These are phyloP conservation scores for Haliclona indistincta DNA, from an alignment of 37 sponge, comb jelly and placozoan genomes.

Conservation along the genomic window DNA sequence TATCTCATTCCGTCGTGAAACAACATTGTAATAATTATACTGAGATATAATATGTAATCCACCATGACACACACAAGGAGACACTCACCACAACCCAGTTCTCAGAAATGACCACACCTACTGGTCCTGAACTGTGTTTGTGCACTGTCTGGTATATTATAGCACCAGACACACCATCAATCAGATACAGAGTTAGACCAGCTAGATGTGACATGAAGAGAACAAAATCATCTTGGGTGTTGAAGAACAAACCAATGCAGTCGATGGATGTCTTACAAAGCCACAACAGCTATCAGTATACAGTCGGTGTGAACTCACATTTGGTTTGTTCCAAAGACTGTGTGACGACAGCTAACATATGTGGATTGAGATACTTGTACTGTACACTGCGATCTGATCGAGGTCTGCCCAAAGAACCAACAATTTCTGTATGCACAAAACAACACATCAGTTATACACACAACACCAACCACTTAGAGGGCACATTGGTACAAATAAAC, in stretches of 20 bases:
- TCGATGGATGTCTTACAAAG: background rate
- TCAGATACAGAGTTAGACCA: conserved; percentile 62
- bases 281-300: conserved; percentile 11
- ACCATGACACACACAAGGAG: conserved; percentile 11
- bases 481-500: background rate
- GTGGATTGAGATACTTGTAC: conserved; percentile 96
- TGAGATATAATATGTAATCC: conserved; percentile 10
- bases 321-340: conserved; percentile 60
- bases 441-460: background rate
- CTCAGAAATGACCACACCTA: conserved; percentile 79
- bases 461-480: background rate
- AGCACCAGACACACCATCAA: conserved; percentile 86
- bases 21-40: conserved; percentile 65
- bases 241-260: background rate
- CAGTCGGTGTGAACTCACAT: conserved; percentile 28
- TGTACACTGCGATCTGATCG: conserved; percentile 72
- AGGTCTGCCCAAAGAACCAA: conserved; percentile 75
- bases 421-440: conserved; percentile 58
- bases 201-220: conserved; percentile 18
- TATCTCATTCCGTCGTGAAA: conserved; percentile 69
- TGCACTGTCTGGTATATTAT: conserved; percentile 75
- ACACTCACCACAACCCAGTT: conserved; percentile 89
- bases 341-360: conserved; percentile 85
- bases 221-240: background rate
- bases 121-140: conserved; percentile 75